phyloP scores from a whole-genome alignment of 2,113 vertebrate species.

The Rynchops niger region DNA sequence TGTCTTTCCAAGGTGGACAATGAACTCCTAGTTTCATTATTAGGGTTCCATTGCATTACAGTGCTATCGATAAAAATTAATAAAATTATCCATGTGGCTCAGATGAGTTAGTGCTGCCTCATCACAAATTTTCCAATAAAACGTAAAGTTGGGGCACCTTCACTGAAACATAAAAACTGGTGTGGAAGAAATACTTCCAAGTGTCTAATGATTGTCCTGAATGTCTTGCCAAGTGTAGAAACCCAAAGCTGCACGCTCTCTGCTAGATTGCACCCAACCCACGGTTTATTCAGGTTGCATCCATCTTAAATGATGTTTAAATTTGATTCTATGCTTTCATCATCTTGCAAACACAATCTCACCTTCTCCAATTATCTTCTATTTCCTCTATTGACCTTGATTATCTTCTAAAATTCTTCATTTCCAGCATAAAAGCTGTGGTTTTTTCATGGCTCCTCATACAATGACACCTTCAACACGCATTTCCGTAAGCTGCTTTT shows the following conservation, averaged over 20 bases:
- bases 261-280: background rate
- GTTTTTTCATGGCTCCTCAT: background rate
- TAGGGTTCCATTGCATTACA: background rate
- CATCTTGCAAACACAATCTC: background rate
- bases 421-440: background rate
- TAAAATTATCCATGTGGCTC: conserved; percentile 29
- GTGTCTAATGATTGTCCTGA: background rate
- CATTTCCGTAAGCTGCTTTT: background rate
- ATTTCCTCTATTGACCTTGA: background rate
- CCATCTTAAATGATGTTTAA: background rate
- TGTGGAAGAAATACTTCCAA: background rate
- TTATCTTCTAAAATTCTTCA: background rate
- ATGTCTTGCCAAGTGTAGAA: background rate
- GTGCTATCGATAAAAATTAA: conserved; percentile 9
- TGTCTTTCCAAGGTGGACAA: background rate
- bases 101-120: conserved; percentile 35
- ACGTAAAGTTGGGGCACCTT: conserved; percentile 18
- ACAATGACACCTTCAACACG: background rate
- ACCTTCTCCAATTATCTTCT: background rate
- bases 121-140: conserved; percentile 51
- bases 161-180: background rate
- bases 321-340: background rate
- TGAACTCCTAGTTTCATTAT: background rate
- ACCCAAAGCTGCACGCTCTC: background rate
- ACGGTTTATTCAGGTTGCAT: background rate